Evolutionary conservation across 2,888 invertebrate genomes (phyloP).

Genomic region (Strigamia maritima): DNA sequence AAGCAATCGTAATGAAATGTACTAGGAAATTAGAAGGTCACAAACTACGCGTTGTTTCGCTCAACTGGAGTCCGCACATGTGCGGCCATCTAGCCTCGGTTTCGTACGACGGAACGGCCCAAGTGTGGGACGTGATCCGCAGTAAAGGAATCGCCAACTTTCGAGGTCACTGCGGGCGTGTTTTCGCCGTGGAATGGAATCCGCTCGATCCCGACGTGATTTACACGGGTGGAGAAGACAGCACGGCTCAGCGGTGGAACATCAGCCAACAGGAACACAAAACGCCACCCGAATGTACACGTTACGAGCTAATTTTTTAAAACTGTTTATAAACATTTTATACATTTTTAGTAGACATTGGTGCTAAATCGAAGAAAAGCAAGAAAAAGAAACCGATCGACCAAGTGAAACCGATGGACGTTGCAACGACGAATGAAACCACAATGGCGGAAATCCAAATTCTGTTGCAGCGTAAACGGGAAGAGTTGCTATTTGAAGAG

Average conservation of each 20-base stretch:
- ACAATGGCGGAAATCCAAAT: slow-evolving; percentile 31
- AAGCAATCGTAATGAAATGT: neutral
- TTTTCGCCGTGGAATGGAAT: slow-evolving; percentile 65
- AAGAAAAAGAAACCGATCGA: slow-evolving; percentile 20
- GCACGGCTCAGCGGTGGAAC: slow-evolving; percentile 65
- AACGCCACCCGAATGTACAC: slow-evolving; percentile 11
- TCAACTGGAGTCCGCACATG: slow-evolving; percentile 68
- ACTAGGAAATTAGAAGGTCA: slow-evolving; percentile 54
- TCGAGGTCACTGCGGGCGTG: slow-evolving; percentile 58
- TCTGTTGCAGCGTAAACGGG: neutral
- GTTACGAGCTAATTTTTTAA: no score
- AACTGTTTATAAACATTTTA: neutral
- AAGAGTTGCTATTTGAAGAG: slow-evolving; percentile 27
- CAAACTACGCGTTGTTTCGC: slow-evolving; percentile 57
- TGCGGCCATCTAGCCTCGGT: slow-evolving; percentile 65
- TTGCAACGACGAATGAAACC: neutral
- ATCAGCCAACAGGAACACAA: slow-evolving; percentile 52
- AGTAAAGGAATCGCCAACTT: slow-evolving; percentile 61
- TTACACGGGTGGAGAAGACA: slow-evolving; percentile 67
- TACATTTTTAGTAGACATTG: neutral
- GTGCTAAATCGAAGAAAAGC: neutral
- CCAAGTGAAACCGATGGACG: neutral
- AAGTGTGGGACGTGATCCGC: slow-evolving; percentile 66
- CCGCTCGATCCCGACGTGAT: slow-evolving; percentile 61
- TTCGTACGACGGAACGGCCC: slow-evolving; percentile 66